A percentile compares a stretch with the other conserved stretches of the same genome.
phyloP scores from a whole-genome alignment of 2,888 invertebrate genomes.

The Nebria salina region DNA sequence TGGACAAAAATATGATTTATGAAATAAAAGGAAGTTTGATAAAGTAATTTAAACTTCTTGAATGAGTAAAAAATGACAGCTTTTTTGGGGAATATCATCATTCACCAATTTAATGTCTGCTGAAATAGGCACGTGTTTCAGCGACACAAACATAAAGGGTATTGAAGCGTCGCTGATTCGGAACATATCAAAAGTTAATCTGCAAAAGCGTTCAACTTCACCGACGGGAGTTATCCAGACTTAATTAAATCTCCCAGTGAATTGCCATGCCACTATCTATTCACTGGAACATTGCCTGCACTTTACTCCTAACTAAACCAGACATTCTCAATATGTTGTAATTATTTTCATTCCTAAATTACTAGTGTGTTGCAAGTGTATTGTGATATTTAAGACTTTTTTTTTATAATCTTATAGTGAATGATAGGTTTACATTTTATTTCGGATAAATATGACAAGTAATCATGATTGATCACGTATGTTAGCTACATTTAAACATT shows the following conservation, averaged over 20 bases:
- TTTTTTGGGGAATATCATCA: no score
- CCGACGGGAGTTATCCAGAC: constrained; percentile 5
- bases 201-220: constrained; percentile 13
- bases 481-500: no score
- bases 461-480: no score
- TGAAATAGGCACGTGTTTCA: background rate
- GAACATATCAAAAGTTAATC: constrained; percentile 35
- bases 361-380: background rate
- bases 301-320: background rate
- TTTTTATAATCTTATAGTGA: no score
- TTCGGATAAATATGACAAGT: no score
- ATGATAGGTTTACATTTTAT: no score
- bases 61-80: no score
- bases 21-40: no score
- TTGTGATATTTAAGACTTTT: no score
- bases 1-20: no score
- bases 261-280: constrained; percentile 1
- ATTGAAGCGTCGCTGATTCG: background rate
- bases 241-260: constrained; percentile 17
- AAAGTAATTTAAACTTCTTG: no score
- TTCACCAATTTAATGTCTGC: no score
- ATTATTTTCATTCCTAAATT: background rate
- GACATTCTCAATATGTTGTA: background rate
- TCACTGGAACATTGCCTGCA: constrained; percentile 9
- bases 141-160: background rate